These are phyloP conservation scores for Balaeniceps rex DNA, from an alignment of 2,113 vertebrate species.

Conservation along the genomic window DNA sequence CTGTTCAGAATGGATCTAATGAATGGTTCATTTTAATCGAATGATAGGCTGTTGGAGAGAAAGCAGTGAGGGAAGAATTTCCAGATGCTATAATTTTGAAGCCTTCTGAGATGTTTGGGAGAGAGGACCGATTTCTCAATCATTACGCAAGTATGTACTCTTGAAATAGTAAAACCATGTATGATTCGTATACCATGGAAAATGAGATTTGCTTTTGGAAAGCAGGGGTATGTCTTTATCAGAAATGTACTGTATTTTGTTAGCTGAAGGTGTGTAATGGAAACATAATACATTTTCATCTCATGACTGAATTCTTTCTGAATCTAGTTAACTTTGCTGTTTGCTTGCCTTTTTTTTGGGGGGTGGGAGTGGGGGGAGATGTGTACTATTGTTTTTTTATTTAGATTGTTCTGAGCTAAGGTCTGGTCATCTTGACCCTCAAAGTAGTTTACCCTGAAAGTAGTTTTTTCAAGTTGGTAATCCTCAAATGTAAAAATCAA, in stretches of 20 bases:
- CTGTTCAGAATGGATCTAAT: background rate
- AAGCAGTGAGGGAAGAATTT: slow-evolving; percentile 84
- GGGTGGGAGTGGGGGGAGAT: too few species aligned
- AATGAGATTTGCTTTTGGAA: background rate
- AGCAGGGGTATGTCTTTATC: background rate
- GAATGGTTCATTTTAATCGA: background rate
- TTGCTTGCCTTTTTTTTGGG: background rate
- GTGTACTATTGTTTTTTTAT: background rate
- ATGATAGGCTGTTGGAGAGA: slow-evolving; percentile 90
- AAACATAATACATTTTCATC: background rate
- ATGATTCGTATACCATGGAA: background rate
- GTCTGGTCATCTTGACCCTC: background rate
- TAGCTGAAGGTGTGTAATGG: background rate
- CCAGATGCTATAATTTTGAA: slow-evolving; percentile 92
- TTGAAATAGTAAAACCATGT: background rate
- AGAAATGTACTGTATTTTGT: background rate
- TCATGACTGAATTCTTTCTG: background rate
- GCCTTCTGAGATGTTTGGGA: slow-evolving; percentile 90
- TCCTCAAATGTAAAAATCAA: background rate
- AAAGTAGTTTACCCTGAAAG: background rate
- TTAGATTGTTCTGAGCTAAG: background rate
- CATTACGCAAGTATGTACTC: slow-evolving; percentile 83
- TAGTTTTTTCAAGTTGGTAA: background rate
- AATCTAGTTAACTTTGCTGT: background rate
- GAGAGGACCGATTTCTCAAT: slow-evolving; percentile 94